Evolutionary conservation across 2,113 vertebrate species (phyloP), one percentile per base, ranked within the genome.

Genomic region (Petromus typicus): DNA sequence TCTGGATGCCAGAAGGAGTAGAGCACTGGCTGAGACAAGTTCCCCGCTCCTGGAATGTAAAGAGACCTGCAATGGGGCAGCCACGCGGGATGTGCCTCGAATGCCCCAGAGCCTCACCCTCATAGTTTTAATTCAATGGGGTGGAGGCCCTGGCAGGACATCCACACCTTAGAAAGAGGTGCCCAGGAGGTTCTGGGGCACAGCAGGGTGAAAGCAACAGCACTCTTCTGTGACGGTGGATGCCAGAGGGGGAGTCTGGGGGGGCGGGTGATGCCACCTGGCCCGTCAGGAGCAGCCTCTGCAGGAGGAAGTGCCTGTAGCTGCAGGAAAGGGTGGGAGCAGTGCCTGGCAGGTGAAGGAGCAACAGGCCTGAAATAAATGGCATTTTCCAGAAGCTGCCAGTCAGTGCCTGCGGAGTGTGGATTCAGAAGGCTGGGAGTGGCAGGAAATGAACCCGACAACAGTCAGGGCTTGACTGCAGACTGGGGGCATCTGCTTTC

Each of bases 131-230:
- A 73, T 78, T 92, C 23, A 22, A 40, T 45, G 25, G 76, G 27
- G 54, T 84, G 27, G 78, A 64, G 54, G 54, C 43, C 80, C 23
- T 5, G 7, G 12, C 16, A 63, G 86, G 57, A 20, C 79, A 78
- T 63, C 91, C 90, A 86, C n/a, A 43, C 71, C n/a, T 69, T 51
- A 73, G 82, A 82, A 61, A 87, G 67, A 79, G 78, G 23, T 67
- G 2, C 64, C 59, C n/a, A 37, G 67, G 63, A 17, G 61, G 25
- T 86, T 73, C 84, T 48, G n/a, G 34, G 75, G 73, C 32, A 78
- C 16, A 40, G 11, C 54, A 30, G 5, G 17, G 43, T 32, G 7
- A 30, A 69, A 56, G 57, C 57, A 71, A 69, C 61, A 40, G 45
- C 32, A 43, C 67, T 56, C 51, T 51, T 10, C 34, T 5, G 1